phyloP scores from a whole-genome alignment of 2,113 vertebrate species.

The mouse (Mus musculus) region GRCm39 chr11:78644501-78645000 shows the following conservation, averaged over 20 bases:
- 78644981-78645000: no score
- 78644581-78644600: fast-evolving
- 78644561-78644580: neutral
- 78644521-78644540: neutral
- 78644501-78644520: neutral
- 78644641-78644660: neutral
- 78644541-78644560: neutral
- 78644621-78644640: neutral
- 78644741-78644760: neutral
- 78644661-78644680: neutral
- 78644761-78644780: no score
- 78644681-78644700: neutral
- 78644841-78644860: neutral
- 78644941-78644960: no score
- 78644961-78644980: fast-evolving
- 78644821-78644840: neutral
- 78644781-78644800: neutral
- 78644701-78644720: neutral
- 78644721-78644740: neutral
- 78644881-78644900: neutral
- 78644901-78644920: neutral
- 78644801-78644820: neutral
- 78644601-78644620: fast-evolving
- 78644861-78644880: neutral
- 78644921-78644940: neutral